Conservation (phyloP, 2,113 vertebrate genomes). For the Leptobrachium leishanense region DNA sequence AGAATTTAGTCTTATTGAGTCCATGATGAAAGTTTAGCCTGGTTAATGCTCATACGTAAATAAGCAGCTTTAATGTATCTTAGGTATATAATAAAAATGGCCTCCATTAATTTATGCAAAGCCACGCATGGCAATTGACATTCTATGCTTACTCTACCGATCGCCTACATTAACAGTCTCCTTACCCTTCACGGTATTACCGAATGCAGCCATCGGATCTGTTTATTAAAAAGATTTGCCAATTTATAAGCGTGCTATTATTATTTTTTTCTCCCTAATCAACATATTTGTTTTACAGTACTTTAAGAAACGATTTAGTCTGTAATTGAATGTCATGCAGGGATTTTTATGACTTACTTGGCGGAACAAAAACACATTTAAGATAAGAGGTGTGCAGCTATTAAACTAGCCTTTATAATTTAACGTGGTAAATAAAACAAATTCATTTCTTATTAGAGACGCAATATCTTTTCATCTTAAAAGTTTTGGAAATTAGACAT, state of each 20-base stretch:
- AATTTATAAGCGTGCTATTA: conserved; percentile 44
- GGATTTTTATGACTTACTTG: conserved; percentile 55
- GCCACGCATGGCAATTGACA: no score
- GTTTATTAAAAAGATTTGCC: conserved; percentile 49
- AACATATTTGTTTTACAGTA: conserved; percentile 55
- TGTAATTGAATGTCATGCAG: conserved; percentile 58
- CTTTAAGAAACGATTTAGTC: conserved; percentile 51
- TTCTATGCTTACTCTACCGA: neutral
- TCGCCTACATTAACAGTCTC: neutral
- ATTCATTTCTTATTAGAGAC: conserved; percentile 29
- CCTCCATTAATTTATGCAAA: no score
- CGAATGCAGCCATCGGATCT: conserved; percentile 48
- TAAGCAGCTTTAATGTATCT: no score
- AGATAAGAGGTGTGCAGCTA: conserved; percentile 53
- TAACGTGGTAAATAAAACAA: conserved; percentile 58
- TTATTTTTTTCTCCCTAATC: conserved; percentile 52
- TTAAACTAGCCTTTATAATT: conserved; percentile 59
- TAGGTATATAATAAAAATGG: no score
- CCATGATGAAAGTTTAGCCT: no score
- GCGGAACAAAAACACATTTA: conserved; percentile 45
- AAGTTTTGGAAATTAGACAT: neutral
- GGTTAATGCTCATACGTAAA: no score
- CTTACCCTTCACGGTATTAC: neutral
- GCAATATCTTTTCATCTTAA: conserved; percentile 2
- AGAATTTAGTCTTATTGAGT: no score